A percentile compares a stretch with the other conserved stretches of the same genome.
Conservation (phyloP, 2,888 invertebrate species). For the Lutraria lutraria region DNA sequence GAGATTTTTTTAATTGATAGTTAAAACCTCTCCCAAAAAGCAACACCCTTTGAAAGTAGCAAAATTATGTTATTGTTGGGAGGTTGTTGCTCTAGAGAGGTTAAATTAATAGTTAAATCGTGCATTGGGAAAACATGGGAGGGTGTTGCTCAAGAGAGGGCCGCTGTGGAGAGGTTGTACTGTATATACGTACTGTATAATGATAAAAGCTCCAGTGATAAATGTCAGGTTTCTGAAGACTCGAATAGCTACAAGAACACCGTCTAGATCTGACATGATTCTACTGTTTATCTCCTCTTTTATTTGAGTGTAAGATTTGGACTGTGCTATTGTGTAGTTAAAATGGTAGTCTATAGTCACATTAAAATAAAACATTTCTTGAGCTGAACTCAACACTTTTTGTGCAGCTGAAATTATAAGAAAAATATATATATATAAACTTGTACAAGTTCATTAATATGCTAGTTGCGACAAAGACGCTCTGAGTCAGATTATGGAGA, state of each 20-base stretch:
- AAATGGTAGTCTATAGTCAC: constrained; percentile 80
- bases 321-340: constrained; percentile 78
- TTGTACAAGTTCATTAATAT: too few relatives aligned
- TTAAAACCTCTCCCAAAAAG: too few relatives aligned
- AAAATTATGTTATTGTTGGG: too few relatives aligned
- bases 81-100: too few relatives aligned
- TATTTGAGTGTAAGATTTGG: constrained; percentile 77
- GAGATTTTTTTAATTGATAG: too few relatives aligned
- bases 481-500: too few relatives aligned
- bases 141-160: too few relatives aligned
- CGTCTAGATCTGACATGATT: constrained; percentile 69
- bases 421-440: neutral
- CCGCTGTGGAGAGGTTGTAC: too few relatives aligned
- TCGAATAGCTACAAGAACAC: constrained; percentile 59
- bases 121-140: too few relatives aligned
- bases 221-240: constrained; percentile 73
- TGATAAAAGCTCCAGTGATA: constrained; percentile 72
- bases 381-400: constrained; percentile 59
- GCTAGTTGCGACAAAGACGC: too few relatives aligned
- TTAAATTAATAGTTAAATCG: too few relatives aligned
- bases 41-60: too few relatives aligned
- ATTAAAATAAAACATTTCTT: constrained; percentile 84
- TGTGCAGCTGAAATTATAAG: constrained; percentile 59
- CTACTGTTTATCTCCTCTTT: constrained; percentile 79
- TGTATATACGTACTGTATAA: constrained; percentile 75